phyloP scores from a whole-genome alignment of 2,797 vertebrate genomes.

The Salmo trutta region DNA sequence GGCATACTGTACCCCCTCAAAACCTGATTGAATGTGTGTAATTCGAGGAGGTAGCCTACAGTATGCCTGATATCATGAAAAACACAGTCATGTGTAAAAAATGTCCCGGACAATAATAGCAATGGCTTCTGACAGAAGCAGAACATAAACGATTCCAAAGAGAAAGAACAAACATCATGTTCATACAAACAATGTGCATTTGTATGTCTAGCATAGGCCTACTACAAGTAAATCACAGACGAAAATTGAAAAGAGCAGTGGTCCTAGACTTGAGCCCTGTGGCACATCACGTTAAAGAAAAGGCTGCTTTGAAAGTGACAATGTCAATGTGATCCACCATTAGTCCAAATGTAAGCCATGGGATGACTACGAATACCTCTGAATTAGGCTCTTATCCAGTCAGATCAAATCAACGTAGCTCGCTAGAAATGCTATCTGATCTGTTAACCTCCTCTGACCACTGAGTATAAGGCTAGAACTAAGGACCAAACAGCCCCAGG shows the following conservation, averaged over 20 bases:
- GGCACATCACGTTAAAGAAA: constrained; percentile 49
- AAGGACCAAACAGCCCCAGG: constrained; percentile 49
- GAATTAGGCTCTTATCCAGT: not conserved
- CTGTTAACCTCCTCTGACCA: not conserved
- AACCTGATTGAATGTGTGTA: constrained; percentile 45
- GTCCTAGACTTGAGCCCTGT: constrained; percentile 57
- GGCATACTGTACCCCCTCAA: constrained; percentile 8
- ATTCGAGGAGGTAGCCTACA: constrained; percentile 55
- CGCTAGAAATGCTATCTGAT: not conserved
- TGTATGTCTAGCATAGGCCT: constrained; percentile 21
- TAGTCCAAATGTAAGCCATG: not conserved
- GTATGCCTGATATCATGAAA: constrained; percentile 55
- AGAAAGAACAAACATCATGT: constrained; percentile 51
- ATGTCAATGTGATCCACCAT: constrained; percentile 1
- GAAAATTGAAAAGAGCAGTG: constrained; percentile 25
- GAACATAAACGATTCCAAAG: constrained; percentile 64
- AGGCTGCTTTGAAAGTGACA: constrained; percentile 17
- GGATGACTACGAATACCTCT: not conserved
- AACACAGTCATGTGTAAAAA: constrained; percentile 56
- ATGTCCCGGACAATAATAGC: constrained; percentile 59
- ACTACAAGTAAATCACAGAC: constrained; percentile 51
- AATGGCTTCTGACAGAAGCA: constrained; percentile 62
- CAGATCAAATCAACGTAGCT: not conserved
- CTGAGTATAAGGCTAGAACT: not conserved
- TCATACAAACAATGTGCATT: constrained; percentile 15